These are phyloP conservation scores for Mesembrinibis cayennensis DNA, from an alignment of 2,113 vertebrate genomes.

Conservation along the genomic window DNA sequence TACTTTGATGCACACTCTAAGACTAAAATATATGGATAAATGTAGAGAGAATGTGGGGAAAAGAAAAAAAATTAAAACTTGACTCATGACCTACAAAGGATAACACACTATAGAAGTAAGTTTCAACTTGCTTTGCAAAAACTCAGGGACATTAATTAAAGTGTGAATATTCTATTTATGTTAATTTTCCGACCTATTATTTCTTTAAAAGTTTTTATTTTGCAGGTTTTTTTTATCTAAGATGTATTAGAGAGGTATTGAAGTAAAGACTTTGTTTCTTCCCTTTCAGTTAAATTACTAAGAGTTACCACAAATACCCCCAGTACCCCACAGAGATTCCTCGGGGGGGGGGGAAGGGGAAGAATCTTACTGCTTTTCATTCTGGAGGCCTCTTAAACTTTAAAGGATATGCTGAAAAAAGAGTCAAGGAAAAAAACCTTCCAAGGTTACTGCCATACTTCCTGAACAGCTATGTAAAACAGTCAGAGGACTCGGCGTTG, in stretches of 20 bases:
- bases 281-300: neutral
- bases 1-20: neutral
- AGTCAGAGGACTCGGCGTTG: neutral
- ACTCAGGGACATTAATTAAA: neutral
- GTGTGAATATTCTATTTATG: neutral
- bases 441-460: neutral
- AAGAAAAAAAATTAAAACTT: neutral
- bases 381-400: neutral
- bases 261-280: neutral
- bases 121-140: neutral
- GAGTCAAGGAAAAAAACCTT: neutral
- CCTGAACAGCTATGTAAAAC: neutral
- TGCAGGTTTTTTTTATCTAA: neutral
- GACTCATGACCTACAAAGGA: neutral
- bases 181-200: neutral
- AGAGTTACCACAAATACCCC: neutral
- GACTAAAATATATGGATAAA: neutral
- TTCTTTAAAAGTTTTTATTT: neutral
- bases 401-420: neutral
- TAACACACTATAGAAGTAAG: neutral
- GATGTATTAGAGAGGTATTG: neutral
- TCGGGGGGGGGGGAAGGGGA: neutral
- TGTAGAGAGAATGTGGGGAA: neutral
- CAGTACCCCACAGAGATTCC: neutral
- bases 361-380: neutral